Conservation (phyloP, 2,113 vertebrate genomes). For the Anser cygnoides region DNA sequence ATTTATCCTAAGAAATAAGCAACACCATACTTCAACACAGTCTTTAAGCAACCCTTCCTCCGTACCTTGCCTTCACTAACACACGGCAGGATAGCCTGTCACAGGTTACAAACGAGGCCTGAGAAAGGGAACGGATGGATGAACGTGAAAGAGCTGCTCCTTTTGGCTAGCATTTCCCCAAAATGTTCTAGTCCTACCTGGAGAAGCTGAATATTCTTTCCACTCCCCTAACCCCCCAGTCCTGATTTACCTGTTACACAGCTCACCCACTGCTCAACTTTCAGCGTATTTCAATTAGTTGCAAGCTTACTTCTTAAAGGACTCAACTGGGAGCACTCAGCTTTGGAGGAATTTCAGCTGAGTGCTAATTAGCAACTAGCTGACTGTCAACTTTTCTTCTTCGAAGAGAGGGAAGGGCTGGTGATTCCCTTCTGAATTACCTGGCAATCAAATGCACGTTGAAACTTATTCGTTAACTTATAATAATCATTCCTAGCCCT, state of each 20-base stretch:
- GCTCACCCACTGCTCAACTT: slow-evolving; percentile 47
- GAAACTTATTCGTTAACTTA: slow-evolving; percentile 69
- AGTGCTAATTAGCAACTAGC: slow-evolving; percentile 77
- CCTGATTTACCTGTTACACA: slow-evolving; percentile 45
- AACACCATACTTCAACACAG: background rate
- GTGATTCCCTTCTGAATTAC: slow-evolving; percentile 69
- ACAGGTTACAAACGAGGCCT: background rate
- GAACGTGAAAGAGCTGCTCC: background rate
- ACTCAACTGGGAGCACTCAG: slow-evolving; percentile 70
- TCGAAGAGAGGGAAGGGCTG: slow-evolving; percentile 51
- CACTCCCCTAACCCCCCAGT: background rate
- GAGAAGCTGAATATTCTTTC: slow-evolving; percentile 2
- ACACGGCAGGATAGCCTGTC: background rate
- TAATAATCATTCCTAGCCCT: slow-evolving; percentile 58
- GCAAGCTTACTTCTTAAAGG: slow-evolving; percentile 73
- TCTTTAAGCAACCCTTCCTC: background rate
- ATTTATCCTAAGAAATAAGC: background rate
- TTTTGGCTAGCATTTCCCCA: background rate
- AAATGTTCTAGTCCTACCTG: background rate
- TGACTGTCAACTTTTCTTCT: slow-evolving; percentile 76
- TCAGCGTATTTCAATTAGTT: slow-evolving; percentile 69
- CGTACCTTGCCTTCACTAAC: background rate
- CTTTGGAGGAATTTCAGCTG: slow-evolving; percentile 74
- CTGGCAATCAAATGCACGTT: slow-evolving; percentile 65
- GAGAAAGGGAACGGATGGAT: background rate